Evolutionary conservation across 2,888 invertebrate genomes (phyloP), one percentile per base, ranked within the genome.

Genomic region (Eristalis pertinax): DNA sequence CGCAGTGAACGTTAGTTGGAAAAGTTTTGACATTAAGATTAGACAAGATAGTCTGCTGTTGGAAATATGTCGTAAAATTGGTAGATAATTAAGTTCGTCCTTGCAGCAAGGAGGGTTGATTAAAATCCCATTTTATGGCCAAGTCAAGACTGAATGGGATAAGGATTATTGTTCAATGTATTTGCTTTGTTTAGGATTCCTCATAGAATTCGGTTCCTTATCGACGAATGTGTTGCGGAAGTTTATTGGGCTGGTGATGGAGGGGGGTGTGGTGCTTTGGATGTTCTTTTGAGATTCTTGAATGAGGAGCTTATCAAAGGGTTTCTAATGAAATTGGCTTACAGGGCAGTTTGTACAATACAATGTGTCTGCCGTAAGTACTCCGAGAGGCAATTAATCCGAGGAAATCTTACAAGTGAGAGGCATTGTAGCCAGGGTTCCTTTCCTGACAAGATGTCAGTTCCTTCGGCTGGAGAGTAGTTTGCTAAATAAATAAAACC

Each of bases 1-100:
- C 73, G 74, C 81, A 82, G 73, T 78, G 72, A 77, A 77, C 74
- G 79, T 67, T 73, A 77, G 81, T 82, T 78, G 60, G 74, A 70
- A 86, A 82, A 74, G 67, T 82, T 86, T 78, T 69, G 74, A 72
- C 83, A 83, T 86, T 75, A 86, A 83, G 86, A 86, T 82, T 82
- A 77, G 58, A 60, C n/a, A 38, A 72, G 86, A 86, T 83, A 75
- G 58, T 26, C 2, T 29, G 35, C 62, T 41, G 56, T 63, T 78
- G 70, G 50, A 79, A 78, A 75, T 79, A 74, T 83, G 86, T 83
- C 86, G 83, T 82, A 86, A 86, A 86, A 86, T 86, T 79, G 78
- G 75, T 75, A 78, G 83, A 83, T 86, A 78, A 86, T 86, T 83
- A 78, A 78, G 77, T 74, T 74, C 63, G 70, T 82, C 78, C 72